phyloP scores from a whole-genome alignment of 2,797 vertebrate genomes.

The Echiichthys vipera region DNA sequence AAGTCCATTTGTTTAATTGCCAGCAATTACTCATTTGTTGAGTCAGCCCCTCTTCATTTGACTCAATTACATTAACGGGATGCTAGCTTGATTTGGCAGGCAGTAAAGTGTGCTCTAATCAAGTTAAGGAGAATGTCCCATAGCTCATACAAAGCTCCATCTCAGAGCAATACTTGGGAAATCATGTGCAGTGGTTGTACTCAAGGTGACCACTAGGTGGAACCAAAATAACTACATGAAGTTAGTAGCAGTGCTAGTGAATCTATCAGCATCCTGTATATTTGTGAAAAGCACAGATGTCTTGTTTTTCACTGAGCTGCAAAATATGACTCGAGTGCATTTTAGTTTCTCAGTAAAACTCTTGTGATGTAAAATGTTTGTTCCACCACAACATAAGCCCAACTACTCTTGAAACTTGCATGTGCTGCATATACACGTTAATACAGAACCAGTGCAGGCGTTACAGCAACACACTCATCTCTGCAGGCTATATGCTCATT shows the following conservation, averaged over 20 bases:
- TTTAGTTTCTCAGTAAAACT: not conserved
- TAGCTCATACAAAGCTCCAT: constrained; percentile 47
- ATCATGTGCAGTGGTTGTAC: constrained; percentile 10
- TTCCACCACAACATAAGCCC: not conserved
- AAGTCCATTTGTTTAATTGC: constrained; percentile 80
- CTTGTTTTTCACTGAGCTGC: not conserved
- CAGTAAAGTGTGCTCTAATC: constrained; percentile 71
- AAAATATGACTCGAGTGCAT: not conserved
- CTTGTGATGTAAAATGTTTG: not conserved
- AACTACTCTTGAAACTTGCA: not conserved
- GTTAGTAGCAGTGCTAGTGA: not conserved
- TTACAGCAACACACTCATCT: not conserved
- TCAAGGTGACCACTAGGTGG: constrained; percentile 64
- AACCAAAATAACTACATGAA: constrained; percentile 24
- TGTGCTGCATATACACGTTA: not conserved
- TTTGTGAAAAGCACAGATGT: not conserved
- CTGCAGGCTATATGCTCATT: not conserved
- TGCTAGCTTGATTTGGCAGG: constrained; percentile 56
- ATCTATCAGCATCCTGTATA: not conserved
- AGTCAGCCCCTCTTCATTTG: constrained; percentile 72
- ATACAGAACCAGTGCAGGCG: not conserved
- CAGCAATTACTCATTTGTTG: constrained; percentile 60
- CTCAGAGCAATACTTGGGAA: not conserved
- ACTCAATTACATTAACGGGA: constrained; percentile 76
- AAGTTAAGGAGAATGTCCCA: constrained; percentile 50